phyloP scores from a whole-genome alignment of 2,888 invertebrate species.

The Amorpha juglandis region DNA sequence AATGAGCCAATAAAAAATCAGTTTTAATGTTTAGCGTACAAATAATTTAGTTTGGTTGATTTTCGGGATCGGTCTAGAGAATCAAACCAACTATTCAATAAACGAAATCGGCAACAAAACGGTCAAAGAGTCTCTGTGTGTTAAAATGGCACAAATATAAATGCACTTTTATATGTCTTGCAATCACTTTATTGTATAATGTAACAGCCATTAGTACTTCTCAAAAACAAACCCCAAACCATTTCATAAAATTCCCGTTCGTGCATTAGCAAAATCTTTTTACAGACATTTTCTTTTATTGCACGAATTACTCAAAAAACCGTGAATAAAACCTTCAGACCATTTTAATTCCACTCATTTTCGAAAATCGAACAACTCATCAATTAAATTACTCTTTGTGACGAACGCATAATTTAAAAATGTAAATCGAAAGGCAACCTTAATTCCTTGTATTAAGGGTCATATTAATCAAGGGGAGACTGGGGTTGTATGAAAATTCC shows the following conservation, averaged over 20 bases:
- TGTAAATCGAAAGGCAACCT: slow-evolving; percentile 29
- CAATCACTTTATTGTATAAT: not conserved
- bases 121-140: too few relatives aligned
- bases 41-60: too few relatives aligned
- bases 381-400: slow-evolving; percentile 81
- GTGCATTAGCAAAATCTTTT: slow-evolving; percentile 20
- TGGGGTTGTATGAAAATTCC: slow-evolving; percentile 54
- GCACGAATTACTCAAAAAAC: slow-evolving; percentile 5
- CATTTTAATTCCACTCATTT: slow-evolving; percentile 61
- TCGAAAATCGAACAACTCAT: slow-evolving; percentile 79
- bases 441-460: slow-evolving; percentile 32
- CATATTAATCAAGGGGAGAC: slow-evolving; percentile 27
- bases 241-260: slow-evolving; percentile 7
- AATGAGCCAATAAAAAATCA: too few relatives aligned
- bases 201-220: not conserved
- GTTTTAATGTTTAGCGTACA: too few relatives aligned
- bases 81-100: too few relatives aligned
- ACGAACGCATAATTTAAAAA: slow-evolving; percentile 39
- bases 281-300: slow-evolving; percentile 6
- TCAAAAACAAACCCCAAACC: slow-evolving; percentile 6
- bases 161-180: too few relatives aligned
- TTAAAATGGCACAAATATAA: too few relatives aligned
- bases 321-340: slow-evolving; percentile 1
- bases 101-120: too few relatives aligned
- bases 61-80: too few relatives aligned